A percentile compares a stretch with the other conserved stretches of the same genome.
Evolutionary conservation across 64 coral and sea anemone genomes (phyloP).

Genomic region (Montipora foliosa): DNA sequence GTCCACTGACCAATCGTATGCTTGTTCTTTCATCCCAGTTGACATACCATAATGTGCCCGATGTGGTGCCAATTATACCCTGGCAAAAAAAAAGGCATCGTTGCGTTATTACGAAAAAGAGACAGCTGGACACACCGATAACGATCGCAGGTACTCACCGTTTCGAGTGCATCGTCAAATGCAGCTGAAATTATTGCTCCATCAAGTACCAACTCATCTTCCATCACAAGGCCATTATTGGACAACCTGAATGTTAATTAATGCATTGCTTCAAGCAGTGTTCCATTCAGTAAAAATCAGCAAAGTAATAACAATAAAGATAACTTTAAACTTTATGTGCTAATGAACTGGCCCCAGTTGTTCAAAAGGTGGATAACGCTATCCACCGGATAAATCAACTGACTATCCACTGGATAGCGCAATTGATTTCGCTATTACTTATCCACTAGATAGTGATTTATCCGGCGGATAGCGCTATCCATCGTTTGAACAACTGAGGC

Average conservation of each 20-base stretch:
- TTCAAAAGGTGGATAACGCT: too few species aligned
- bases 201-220: constrained; percentile 96
- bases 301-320: too few species aligned
- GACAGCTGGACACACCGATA: background rate
- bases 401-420: too few species aligned
- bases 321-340: too few species aligned
- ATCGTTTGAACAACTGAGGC: too few species aligned
- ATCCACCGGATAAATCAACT: too few species aligned
- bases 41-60: constrained; percentile 97
- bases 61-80: constrained; percentile 91
- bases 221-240: constrained; percentile 93
- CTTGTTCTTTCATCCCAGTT: constrained; percentile 98
- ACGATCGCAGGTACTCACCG: constrained; percentile 48
- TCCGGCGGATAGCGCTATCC: too few species aligned
- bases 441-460: too few species aligned
- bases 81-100: background rate
- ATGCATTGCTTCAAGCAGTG: background rate
- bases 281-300: background rate
- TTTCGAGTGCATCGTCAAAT: constrained; percentile 91
- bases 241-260: constrained; percentile 50
- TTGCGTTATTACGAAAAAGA: background rate
- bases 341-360: too few species aligned
- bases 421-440: too few species aligned
- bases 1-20: constrained; percentile 95
- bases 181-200: constrained; percentile 78